phyloP scores from a whole-genome alignment of 2,113 vertebrate species.

The Balaeniceps rex region DNA sequence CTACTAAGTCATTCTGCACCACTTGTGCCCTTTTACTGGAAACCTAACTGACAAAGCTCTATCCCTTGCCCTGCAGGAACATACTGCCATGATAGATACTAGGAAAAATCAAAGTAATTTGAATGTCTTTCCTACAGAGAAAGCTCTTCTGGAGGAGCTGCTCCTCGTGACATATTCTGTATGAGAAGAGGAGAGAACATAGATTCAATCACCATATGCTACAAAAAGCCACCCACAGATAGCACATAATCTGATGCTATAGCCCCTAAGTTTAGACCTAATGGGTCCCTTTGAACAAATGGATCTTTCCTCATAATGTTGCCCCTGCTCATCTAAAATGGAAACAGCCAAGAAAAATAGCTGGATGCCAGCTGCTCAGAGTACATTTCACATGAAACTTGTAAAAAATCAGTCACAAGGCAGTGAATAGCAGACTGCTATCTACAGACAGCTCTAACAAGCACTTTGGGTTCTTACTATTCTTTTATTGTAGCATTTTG shows the following conservation, averaged over 20 bases:
- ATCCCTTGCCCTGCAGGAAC: not conserved
- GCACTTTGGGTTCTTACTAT: not conserved
- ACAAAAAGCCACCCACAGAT: not conserved
- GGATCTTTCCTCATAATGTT: not conserved
- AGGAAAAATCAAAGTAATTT: conserved; percentile 23
- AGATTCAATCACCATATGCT: not conserved
- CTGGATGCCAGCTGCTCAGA: not conserved
- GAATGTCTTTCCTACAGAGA: not conserved
- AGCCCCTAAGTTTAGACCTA: not conserved
- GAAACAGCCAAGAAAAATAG: not conserved
- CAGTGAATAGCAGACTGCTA: not conserved
- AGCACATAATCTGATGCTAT: not conserved
- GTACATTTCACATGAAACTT: not conserved
- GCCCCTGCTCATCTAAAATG: not conserved
- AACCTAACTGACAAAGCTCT: not conserved
- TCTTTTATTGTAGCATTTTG: not conserved
- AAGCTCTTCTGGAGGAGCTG: not conserved
- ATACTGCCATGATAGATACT: not conserved
- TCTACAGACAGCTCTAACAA: not conserved
- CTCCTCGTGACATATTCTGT: not conserved
- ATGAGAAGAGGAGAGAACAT: not conserved
- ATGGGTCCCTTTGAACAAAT: not conserved
- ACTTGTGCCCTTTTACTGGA: not conserved
- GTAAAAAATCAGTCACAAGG: not conserved
- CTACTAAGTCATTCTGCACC: conserved; percentile 1